Percentiles rank a stretch among this genome's conserved stretches.
Conservation (phyloP, 2,113 vertebrate genomes). For the Actinemys pallida region DNA sequence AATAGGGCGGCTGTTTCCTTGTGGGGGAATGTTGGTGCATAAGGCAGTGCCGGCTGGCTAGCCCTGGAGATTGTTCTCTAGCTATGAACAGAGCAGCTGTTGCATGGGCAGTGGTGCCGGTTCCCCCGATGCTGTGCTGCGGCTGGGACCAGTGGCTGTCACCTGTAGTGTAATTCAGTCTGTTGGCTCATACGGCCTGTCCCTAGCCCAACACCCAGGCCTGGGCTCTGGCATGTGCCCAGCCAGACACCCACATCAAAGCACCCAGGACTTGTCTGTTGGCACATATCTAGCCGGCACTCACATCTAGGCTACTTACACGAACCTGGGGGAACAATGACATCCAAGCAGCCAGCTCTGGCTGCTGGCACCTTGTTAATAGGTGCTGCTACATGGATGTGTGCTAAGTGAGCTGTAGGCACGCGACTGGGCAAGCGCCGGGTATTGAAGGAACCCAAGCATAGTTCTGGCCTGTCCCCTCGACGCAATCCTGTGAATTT, state of each 20-base stretch:
- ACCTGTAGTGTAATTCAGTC: neutral
- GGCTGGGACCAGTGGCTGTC: conserved; percentile 21
- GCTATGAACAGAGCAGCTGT: neutral
- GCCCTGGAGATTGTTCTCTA: neutral
- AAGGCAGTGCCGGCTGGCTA: neutral
- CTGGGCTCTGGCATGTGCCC: conserved; percentile 47
- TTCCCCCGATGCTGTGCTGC: neutral
- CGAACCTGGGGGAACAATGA: conserved; percentile 22
- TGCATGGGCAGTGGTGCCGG: neutral
- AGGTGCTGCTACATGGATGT: neutral
- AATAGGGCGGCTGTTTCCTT: rapidly evolving
- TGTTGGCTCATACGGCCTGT: conserved; percentile 23
- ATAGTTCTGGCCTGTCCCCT: neutral
- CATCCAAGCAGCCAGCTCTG: neutral
- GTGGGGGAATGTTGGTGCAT: neutral
- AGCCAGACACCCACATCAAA: conserved; percentile 61
- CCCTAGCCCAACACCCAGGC: conserved; percentile 27
- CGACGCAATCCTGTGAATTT: too few relatives aligned
- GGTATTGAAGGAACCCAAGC: rapidly evolving
- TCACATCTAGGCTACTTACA: conserved; percentile 37
- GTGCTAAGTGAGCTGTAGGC: neutral
- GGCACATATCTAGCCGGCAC: conserved; percentile 21
- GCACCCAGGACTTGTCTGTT: neutral
- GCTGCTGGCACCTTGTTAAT: neutral
- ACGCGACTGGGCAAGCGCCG: neutral